phyloP scores from a whole-genome alignment of 1,140 invertebrate genomes.

The Caenorhabditis inopinata region DNA sequence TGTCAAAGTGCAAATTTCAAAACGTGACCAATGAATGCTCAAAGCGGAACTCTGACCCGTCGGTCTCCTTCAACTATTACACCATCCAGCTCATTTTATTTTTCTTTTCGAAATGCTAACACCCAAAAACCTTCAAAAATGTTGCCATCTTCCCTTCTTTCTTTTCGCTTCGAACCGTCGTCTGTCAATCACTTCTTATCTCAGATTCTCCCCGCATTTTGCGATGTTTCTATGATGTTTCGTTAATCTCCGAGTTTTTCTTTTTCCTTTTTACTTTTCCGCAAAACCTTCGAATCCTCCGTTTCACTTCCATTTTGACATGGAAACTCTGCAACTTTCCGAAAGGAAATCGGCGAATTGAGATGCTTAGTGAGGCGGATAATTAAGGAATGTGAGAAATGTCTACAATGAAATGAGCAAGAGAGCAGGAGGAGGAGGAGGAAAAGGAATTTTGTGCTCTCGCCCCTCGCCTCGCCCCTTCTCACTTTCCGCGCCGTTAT shows the following conservation, averaged over 20 bases:
- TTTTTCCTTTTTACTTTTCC: background rate
- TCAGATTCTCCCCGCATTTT: background rate
- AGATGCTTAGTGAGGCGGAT: slow-evolving; percentile 1
- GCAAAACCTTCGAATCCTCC: background rate
- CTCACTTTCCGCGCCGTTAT: slow-evolving; percentile 19
- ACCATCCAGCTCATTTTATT: background rate
- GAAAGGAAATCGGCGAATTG: background rate
- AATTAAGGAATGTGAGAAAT: slow-evolving; percentile 24
- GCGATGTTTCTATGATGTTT: background rate
- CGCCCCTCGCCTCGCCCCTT: background rate
- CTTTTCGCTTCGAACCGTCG: slow-evolving; percentile 2
- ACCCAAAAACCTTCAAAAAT: slow-evolving; percentile 21
- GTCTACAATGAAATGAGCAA: background rate
- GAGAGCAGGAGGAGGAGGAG: background rate
- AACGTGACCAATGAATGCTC: no score
- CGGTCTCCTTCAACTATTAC: background rate
- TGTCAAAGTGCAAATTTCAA: no score
- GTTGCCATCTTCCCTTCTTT: background rate
- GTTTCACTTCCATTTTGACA: background rate
- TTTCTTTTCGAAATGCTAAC: background rate
- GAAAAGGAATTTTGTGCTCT: background rate
- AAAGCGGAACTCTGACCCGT: background rate
- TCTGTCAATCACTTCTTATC: slow-evolving; percentile 33
- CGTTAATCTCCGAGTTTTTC: background rate
- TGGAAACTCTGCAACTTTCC: background rate